Base-by-base conservation (phyloP, 2,113 vertebrate genomes). In the Chelonoidis abingdonii region DNA sequence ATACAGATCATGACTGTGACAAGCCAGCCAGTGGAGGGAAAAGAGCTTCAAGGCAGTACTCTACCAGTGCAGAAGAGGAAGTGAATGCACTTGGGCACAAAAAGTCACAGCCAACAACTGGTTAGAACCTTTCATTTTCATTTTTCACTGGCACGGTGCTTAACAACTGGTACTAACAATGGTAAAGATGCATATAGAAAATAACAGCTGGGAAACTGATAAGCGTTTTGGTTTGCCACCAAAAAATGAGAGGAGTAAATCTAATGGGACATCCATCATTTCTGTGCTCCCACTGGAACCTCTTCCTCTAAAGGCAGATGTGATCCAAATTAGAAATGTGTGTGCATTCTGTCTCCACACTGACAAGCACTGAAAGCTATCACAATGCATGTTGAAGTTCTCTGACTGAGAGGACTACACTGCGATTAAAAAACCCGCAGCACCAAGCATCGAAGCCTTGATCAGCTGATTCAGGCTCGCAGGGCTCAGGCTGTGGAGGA, bases 91-190 rank as follows among this genome's bases (percentile, higher is more conserved):
- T 95, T 89, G 98, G 98, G 96, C 98, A 98, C 97, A 95, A 98
- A 97, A 98, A 98, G 98, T 99, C 99, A 94, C 98, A 98, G 96
- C 98, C 98, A 57, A 82, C 95, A 92, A 93, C 98, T 90, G 98
- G 98, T 99, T 92, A 95, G 98, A 97, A 96, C 94, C 97, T 97
- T 92, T 72, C 5, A 44, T 91, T 94, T 93, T 97, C 95, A 89
- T 97, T 96, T 97, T 98, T 96, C 95, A 95, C 93, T 19, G 1
- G 27, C 53, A 76, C 4, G 1, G 29, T 53, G 44, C 87, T 96
- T 57, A 54, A 44, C 84, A 96, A 94, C 95, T 97, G 98, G 98
- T 95, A 96, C 97, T 97, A 98, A 94, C 96, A 95, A 94, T 90
- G 2, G 1, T 21, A 49, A 86, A 50, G 82, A 81, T 80, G 49